Percentiles rank a stretch among this genome's conserved stretches.
phyloP scores from a whole-genome alignment of 1,140 invertebrate genomes.

The Littorina saxatilis region DNA sequence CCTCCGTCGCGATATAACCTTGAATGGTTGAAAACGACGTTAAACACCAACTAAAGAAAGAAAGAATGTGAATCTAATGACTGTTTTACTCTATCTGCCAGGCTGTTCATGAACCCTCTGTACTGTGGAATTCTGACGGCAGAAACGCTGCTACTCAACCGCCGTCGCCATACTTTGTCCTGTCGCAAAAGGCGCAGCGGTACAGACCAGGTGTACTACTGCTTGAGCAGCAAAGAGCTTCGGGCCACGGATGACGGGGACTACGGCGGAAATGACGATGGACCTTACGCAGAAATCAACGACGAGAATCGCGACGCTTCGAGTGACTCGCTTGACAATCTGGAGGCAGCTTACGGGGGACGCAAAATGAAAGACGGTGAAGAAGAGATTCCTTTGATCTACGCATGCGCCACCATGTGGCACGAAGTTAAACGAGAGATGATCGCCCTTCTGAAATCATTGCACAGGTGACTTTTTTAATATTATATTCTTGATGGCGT shows the following conservation, averaged over 20 bases:
- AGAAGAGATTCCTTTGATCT: conserved; percentile 49
- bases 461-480: conserved; percentile 66
- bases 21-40: no score
- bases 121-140: conserved; percentile 94
- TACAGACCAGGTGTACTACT: neutral
- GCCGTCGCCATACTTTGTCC: conserved; percentile 85
- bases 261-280: conserved; percentile 56
- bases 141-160: conserved; percentile 95
- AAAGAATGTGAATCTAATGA: no score
- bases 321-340: neutral
- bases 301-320: neutral
- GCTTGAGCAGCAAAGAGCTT: conserved; percentile 16
- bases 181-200: conserved; percentile 81
- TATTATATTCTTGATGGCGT: no score
- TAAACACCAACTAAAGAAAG: no score
- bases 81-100: no score
- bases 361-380: neutral
- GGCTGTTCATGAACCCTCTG: conserved; percentile 93
- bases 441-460: conserved; percentile 65
- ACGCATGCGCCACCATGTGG: conserved; percentile 71
- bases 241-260: conserved; percentile 2
- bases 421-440: conserved; percentile 69
- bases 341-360: neutral
- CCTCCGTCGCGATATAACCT: no score
- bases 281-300: conserved; percentile 78